Evolutionary conservation across 2,113 vertebrate species (phyloP), one percentile per base, ranked within the genome.

Genomic region (Thinocorus orbignyianus): DNA sequence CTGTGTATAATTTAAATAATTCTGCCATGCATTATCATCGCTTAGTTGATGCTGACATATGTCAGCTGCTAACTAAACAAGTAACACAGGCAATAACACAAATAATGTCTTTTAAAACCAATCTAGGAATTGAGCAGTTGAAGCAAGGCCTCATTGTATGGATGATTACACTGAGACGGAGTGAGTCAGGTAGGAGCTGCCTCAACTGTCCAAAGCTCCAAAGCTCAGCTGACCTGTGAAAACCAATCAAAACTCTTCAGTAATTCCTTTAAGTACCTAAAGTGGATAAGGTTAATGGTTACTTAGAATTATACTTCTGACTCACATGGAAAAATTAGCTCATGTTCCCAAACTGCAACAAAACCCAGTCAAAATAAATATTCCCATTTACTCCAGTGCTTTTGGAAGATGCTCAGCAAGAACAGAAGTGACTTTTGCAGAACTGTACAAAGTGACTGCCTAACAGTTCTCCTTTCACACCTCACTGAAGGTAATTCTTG

Each of bases 41-140:
- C 44, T 96, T 64, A 81, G 65, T 92, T 92, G 61, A 88, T 95
- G 61, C 52, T 91, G 88, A 86, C 37, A 61, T 71, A 84, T 46
- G 82, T 81, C 86, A 95, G 55, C 68, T 88, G 77, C 44, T 96
- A 94, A 93, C 57, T 79, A 92, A 93, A 86, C 61, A 92, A 95
- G 77, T 68, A 96, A 81, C 72, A 87, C 0, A 2, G 71, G 24
- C 72, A 91, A 74, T 72, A 94, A 54, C 44, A 91, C 80, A 88
- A 89, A 81, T 74, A 92, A 80, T 35, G 52, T 78, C 19, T 90
- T 88, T 90, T 79, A 68, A 92, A 90, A 65, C 61, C 28, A 57
- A 11, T 65, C 25, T 71, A 92, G 44, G 31, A 78, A 72, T 6
- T 41, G 9, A 95, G 44, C 6, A 78, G 52, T 54, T 88, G 61